Evolutionary conservation across 2,113 vertebrate species (phyloP), one percentile per base, ranked within the genome.

Genomic region (Tretioscincus oriximinensis): DNA sequence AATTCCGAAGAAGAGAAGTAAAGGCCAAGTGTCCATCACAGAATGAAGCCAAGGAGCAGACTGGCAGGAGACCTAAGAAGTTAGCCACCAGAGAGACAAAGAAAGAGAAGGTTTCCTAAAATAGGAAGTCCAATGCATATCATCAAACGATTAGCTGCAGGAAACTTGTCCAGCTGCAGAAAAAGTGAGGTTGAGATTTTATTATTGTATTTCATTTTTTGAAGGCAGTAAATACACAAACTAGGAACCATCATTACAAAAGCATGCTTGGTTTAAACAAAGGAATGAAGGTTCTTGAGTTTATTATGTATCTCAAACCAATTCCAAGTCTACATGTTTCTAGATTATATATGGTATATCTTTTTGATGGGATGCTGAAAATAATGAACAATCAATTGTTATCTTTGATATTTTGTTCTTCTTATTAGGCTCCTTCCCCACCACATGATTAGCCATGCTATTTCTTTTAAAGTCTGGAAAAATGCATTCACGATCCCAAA

Each of bases 81-180:
- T 80, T 88, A 77, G 69, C 83, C 91, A 88, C 91, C 79, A 91
- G 91, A 90, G 92, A 90, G 81, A 86, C 85, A 79, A 85, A 91
- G 87, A 87, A 86, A 92, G 76, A 85, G 76, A 91, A 84, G 84
- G 31, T 35, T 86, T 88, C 89, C 69, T 81, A 89, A 93, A 92
- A 93, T 92, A 92, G 90, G 86, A 92, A 89, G 69, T 73, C 84
- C 41, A 88, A 84, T 90, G 86, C 87, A 81, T 84, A 82, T 90
- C 92, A 90, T 94, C 91, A 93, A 93, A 94, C 79, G 76, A 87
- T 88, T 91, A 85, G 79, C 92, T 92, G 91, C 91, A 91, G 91
- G 93, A 94, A 94, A 92, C 91, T 88, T 94, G 89, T 93, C 81
- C 84, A 82, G 81, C 83, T 85, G 82, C 24, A 89, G 88, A 91